Evolutionary conservation across 2,888 invertebrate genomes (phyloP), one percentile per base, ranked within the genome.

Genomic region (Pristionchus maxplancki): DNA sequence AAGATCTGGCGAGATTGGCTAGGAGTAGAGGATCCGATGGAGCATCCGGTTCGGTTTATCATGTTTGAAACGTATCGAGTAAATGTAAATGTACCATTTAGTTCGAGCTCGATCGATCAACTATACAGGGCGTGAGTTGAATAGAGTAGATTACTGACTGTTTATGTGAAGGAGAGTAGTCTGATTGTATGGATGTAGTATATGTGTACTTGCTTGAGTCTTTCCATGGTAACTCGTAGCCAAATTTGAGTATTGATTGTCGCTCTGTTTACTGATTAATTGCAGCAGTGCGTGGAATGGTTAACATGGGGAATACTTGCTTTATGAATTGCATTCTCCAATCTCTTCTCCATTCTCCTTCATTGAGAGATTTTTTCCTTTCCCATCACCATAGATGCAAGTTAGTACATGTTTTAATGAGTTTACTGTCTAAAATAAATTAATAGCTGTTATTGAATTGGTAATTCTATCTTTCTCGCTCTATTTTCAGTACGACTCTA

Each of bases 291-390:
- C 96, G 99, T 88, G 99, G 99, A 0, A 96, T 99, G 89, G 97
- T 98, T 94, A 99, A 99, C 95, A 96, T 99, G 90, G 99, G 99
- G 58, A 97, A 98, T 92, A 99, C 99, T 6, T 99, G 99, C 95
- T 99, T 98, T 95, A 98, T 99, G 97, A 99, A 98, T 95, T 98
- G 98, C 95, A 98, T 99, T 93, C 64, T 89, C 3, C 89, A 89
- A 96, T 97, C 98, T 0, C 95, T 99, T 92, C 97, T 98, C 92
- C 98, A 99, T 95, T 98, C 98, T 6, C 98, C 98, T 1, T 95
- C 98, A 64, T 96, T 99, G 88, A 96, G 98, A 90, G 98, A 99
- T 95, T 99, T 97, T 95, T 98, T 99, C 95, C 96, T 99, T 92
- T 97, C 97, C 67, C 98, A 98, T 95, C 96, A 97, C 92, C 98